Conservation (phyloP, 2,888 invertebrate genomes). For the Eupithecia insigniata region DNA sequence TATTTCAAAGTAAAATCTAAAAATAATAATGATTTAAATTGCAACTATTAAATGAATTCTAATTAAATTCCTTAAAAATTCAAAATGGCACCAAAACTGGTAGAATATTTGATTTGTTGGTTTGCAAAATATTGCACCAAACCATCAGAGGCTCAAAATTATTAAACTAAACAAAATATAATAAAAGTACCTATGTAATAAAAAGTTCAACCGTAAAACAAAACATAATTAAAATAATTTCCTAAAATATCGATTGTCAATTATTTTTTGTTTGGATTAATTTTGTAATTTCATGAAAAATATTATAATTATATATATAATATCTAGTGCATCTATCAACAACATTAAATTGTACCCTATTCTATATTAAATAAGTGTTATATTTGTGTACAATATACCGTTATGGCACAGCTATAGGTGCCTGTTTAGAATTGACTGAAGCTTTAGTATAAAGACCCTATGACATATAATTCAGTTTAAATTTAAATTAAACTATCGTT, state of each 20-base stretch:
- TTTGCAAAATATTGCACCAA: slow-evolving; percentile 18
- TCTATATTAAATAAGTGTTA: slow-evolving; percentile 25
- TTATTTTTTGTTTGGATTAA: slow-evolving; percentile 11
- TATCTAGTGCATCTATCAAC: slow-evolving; percentile 21
- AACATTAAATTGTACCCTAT: slow-evolving; percentile 18
- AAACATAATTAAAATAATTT: slow-evolving; percentile 9
- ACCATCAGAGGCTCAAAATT: slow-evolving; percentile 3
- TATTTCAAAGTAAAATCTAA: not conserved
- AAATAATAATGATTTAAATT: slow-evolving; percentile 2
- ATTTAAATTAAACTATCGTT: not conserved
- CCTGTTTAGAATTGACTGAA: slow-evolving; percentile 31
- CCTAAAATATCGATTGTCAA: slow-evolving; percentile 15
- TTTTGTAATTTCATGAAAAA: slow-evolving; percentile 15
- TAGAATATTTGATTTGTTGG: slow-evolving; percentile 18
- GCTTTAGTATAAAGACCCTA: slow-evolving; percentile 11
- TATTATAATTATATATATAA: slow-evolving; percentile 17
- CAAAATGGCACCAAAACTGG: slow-evolving; percentile 23
- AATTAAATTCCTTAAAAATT: slow-evolving; percentile 13
- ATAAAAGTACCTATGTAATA: not conserved
- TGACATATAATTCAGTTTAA: not conserved
- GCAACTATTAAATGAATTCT: not conserved
- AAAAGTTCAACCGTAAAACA: not conserved
- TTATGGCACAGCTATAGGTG: slow-evolving; percentile 32
- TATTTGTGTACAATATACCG: slow-evolving; percentile 20
- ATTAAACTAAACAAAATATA: not conserved